phyloP scores from a whole-genome alignment of 2,888 invertebrate species.

The Drosophila melanosoma region DNA sequence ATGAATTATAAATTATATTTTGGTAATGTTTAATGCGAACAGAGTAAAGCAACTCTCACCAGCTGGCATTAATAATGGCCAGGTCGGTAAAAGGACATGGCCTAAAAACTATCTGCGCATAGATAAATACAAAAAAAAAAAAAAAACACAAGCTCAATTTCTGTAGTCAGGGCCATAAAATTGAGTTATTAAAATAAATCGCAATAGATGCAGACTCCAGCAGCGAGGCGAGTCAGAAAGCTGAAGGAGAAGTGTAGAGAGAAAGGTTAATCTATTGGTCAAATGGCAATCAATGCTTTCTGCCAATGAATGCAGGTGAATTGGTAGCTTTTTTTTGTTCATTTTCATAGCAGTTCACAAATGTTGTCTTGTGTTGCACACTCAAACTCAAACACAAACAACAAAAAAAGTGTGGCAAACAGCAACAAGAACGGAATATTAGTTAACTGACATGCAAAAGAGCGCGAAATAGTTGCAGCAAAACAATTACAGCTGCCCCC shows the following conservation, averaged over 20 bases:
- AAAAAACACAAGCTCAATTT: constrained; percentile 41
- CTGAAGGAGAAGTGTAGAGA: neutral
- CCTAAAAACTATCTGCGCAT: constrained; percentile 45
- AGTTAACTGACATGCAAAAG: constrained; percentile 32
- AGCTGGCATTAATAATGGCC: constrained; percentile 65
- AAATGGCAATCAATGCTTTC: constrained; percentile 61
- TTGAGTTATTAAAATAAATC: constrained; percentile 72
- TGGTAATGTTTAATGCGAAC: constrained; percentile 41
- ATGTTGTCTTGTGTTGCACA: neutral
- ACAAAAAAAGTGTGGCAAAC: constrained; percentile 36
- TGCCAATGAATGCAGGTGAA: constrained; percentile 63
- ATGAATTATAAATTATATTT: constrained; percentile 76
- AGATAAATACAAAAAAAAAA: constrained; percentile 45
- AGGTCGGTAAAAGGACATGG: constrained; percentile 65
- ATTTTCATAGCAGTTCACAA: constrained; percentile 32
- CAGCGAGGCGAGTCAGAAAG: neutral
- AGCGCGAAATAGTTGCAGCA: constrained; percentile 64
- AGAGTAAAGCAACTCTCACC: constrained; percentile 41
- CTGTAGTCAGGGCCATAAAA: constrained; percentile 65
- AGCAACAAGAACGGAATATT: constrained; percentile 36
- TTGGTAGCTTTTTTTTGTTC: constrained; percentile 37
- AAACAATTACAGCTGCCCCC: constrained; percentile 72
- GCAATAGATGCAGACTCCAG: constrained; percentile 46
- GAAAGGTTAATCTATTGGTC: constrained; percentile 27
- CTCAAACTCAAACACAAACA: constrained; percentile 7